Base-by-base conservation (phyloP, 1,140 invertebrate species). In the Polypedilum pembai region DNA sequence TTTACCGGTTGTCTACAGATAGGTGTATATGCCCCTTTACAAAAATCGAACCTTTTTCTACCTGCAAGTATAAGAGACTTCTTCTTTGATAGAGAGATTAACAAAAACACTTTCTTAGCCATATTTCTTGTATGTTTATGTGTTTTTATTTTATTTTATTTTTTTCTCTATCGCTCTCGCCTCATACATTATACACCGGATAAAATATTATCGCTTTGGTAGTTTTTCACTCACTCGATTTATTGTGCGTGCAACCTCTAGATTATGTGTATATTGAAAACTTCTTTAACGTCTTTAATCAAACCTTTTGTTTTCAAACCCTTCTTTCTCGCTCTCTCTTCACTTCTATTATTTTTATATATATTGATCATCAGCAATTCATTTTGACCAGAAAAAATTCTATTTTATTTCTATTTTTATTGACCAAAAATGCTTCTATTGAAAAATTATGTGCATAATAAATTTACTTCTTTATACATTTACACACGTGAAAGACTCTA, bases 231-330 rank as follows among this genome's bases (percentile, higher is more conserved):
- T 69, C 65, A 20, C 2, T 56, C 17, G 17, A 69, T 69, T 69
- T 69, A 69, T 56, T 69, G 65, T 69, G 65, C 18, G 65, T 69
- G n/a, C n/a, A 56, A 56, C 45, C 45, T 56, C 45, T 56, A n/a
- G n/a, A 56, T 56, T 56, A 56, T 33, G 24, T 33, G n/a, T n/a
- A 56, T 56, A 56, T 56, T n/a, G n/a, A 56, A 56, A 56, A 56
- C 45, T 56, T 33, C 24, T 33, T n/a, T 56, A 8, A 4, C 12
- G 45, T 56, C 45, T 56, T 56, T 56, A 56, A 56, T 56, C 45
- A 56, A 56, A 12, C 45, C n/a, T 56, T 56, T 15, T 56, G 45
- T 56, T n/a, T 56, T 56, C n/a, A n/a, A 33, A 56, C 45, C n/a
- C 45, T 56, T 56, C n/a, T 1, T 12, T 56, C 12, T 1, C n/a